Percentiles rank a stretch among this genome's conserved stretches.
Evolutionary conservation across 2,888 invertebrate genomes (phyloP).

Genomic region (Lycocerus yunnanus): DNA sequence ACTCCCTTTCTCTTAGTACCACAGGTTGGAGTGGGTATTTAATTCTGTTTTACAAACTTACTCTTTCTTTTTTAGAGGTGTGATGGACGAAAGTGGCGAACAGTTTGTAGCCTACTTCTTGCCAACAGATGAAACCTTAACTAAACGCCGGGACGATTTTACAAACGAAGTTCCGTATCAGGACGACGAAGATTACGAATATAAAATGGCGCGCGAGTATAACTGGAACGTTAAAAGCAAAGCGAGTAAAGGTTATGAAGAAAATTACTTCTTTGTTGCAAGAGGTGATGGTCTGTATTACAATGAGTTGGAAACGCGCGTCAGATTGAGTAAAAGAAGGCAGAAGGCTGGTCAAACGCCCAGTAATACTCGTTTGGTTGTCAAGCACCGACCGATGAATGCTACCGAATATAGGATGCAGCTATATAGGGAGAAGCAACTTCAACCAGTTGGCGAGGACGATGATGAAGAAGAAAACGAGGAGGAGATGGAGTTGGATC

Average conservation of each 20-base stretch:
- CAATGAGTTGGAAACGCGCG: slow-evolving; percentile 94
- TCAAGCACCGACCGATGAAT: slow-evolving; percentile 86
- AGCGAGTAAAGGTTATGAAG: slow-evolving; percentile 65
- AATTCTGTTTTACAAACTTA: not conserved
- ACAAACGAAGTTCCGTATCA: slow-evolving; percentile 76
- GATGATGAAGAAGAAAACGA: slow-evolving; percentile 58
- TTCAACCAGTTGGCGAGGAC: slow-evolving; percentile 73
- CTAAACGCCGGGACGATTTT: slow-evolving; percentile 84
- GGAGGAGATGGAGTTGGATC: slow-evolving; percentile 60
- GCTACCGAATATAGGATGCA: slow-evolving; percentile 87
- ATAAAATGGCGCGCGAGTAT: slow-evolving; percentile 96
- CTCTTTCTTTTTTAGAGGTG: slow-evolving; percentile 72
- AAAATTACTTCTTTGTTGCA: slow-evolving; percentile 95
- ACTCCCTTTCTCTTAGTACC: too few relatives aligned
- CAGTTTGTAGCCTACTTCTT: slow-evolving; percentile 99
- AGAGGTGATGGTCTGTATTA: slow-evolving; percentile 91
- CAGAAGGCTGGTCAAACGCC: slow-evolving; percentile 70
- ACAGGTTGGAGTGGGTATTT: too few relatives aligned
- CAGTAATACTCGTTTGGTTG: slow-evolving; percentile 80
- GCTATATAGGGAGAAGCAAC: slow-evolving; percentile 80
- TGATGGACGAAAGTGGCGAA: slow-evolving; percentile 98
- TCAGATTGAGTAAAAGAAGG: slow-evolving; percentile 89
- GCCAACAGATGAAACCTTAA: slow-evolving; percentile 90
- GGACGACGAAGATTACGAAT: slow-evolving; percentile 93
- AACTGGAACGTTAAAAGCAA: slow-evolving; percentile 99